Evolutionary conservation across 2,888 invertebrate species (phyloP).

Genomic region (Cinara cedri): DNA sequence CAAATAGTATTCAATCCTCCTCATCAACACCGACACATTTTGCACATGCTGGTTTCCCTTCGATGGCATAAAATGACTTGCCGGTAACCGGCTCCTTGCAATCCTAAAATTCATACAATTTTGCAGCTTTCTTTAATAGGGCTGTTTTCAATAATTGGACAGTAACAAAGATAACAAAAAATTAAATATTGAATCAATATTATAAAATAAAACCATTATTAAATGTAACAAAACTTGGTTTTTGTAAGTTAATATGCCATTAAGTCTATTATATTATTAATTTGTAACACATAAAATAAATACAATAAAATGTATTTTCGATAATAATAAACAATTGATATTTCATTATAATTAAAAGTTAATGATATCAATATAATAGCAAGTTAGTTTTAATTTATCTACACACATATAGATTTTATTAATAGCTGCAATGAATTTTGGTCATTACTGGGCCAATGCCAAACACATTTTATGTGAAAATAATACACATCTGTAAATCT

Average conservation of each 20-base stretch:
- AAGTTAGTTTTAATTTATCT: slow-evolving; percentile 1
- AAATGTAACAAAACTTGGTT: too few species aligned
- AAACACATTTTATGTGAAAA: slow-evolving; percentile 8
- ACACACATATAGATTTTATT: slow-evolving; percentile 20
- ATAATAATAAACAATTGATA: too few species aligned
- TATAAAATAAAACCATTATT: too few species aligned
- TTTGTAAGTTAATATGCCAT: too few species aligned
- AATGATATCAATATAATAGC: too few species aligned
- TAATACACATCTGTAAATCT: background rate
- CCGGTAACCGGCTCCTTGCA: slow-evolving; percentile 92
- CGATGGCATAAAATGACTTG: slow-evolving; percentile 96
- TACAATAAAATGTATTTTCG: too few species aligned
- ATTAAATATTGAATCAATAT: too few species aligned
- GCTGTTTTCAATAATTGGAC: background rate
- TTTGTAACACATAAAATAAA: background rate
- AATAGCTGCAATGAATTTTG: slow-evolving; percentile 28
- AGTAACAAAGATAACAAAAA: background rate
- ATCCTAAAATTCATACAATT: slow-evolving; percentile 72
- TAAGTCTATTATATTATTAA: too few species aligned
- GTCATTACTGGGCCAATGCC: slow-evolving; percentile 44
- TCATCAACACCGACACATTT: slow-evolving; percentile 91
- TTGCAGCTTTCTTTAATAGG: slow-evolving; percentile 4
- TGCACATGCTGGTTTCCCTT: slow-evolving; percentile 94
- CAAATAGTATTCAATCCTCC: slow-evolving; percentile 66
- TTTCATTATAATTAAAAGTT: too few species aligned